A percentile compares a stretch with the other conserved stretches of the same genome.
phyloP scores from a whole-genome alignment of 2,113 vertebrate genomes.

The Spermophilus dauricus region DNA sequence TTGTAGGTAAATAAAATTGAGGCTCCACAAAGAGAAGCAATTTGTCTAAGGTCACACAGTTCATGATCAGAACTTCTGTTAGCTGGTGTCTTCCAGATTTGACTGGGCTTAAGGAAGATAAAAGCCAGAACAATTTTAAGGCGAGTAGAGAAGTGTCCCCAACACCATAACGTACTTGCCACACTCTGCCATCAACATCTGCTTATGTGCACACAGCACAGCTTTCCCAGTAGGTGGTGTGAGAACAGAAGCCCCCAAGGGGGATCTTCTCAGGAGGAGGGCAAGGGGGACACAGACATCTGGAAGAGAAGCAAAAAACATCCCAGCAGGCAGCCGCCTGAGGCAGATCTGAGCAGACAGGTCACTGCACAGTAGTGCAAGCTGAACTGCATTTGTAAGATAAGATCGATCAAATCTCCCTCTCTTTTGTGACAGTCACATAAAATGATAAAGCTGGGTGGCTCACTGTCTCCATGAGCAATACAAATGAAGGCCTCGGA shows the following conservation, averaged over 20 bases:
- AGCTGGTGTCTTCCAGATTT: conserved; percentile 16
- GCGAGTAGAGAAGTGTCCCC: not conserved
- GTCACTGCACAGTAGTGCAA: not conserved
- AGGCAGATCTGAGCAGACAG: conserved; percentile 70
- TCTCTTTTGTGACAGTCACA: conserved; percentile 70
- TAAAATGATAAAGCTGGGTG: conserved; percentile 61
- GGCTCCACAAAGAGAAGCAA: conserved; percentile 29
- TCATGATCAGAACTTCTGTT: not conserved
- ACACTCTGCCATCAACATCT: not conserved
- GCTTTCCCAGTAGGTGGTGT: not conserved
- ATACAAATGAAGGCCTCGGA: conserved; percentile 66
- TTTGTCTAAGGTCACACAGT: not conserved
- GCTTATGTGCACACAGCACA: not conserved
- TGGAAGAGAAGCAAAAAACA: conserved; percentile 49
- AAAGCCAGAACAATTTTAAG: conserved; percentile 22
- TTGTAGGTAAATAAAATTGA: not conserved
- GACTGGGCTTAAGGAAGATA: not conserved
- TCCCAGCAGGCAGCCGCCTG: conserved; percentile 35
- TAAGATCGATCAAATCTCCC: conserved; percentile 64
- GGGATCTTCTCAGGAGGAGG: conserved; percentile 41
- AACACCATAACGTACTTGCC: not conserved
- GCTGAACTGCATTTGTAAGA: conserved; percentile 63
- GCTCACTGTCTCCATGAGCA: conserved; percentile 36
- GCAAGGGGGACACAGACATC: not conserved
- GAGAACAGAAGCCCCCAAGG: conserved; percentile 19